phyloP scores from a whole-genome alignment of 2,113 vertebrate genomes.

The Fregata magnificens region DNA sequence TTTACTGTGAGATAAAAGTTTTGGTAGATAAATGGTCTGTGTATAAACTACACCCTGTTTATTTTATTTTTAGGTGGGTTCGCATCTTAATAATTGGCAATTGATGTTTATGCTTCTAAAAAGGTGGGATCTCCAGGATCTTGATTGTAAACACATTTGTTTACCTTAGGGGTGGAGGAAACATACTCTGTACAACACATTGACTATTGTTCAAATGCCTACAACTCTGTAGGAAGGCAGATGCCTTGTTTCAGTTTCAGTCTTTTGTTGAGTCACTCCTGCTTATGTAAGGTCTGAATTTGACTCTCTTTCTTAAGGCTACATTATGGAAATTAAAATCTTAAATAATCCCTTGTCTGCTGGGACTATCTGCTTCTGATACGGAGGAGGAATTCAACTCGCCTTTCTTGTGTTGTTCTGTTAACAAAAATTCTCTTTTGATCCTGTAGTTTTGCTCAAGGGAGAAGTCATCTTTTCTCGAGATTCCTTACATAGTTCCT shows the following conservation, averaged over 20 bases:
- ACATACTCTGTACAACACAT: background rate
- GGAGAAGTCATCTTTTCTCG: background rate
- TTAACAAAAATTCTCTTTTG: background rate
- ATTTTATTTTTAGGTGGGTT: background rate
- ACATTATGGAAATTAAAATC: slow-evolving; percentile 36
- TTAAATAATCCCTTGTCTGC: slow-evolving; percentile 34
- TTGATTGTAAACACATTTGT: background rate
- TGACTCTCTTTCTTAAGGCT: slow-evolving; percentile 4
- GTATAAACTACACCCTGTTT: background rate
- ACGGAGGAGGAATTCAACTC: background rate
- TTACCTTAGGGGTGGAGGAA: slow-evolving; percentile 31
- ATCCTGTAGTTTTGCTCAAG: background rate
- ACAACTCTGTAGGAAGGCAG: slow-evolving; percentile 30
- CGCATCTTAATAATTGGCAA: background rate
- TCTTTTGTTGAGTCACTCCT: slow-evolving; percentile 37
- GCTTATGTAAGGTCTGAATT: slow-evolving; percentile 50
- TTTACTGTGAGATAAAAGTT: background rate
- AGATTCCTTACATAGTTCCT: background rate
- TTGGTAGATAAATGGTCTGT: background rate
- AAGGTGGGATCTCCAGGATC: background rate
- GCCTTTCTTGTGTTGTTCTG: background rate
- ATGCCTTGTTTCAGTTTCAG: slow-evolving; percentile 50
- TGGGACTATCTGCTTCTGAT: background rate
- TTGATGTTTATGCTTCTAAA: background rate
- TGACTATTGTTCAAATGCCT: slow-evolving; percentile 14